Percentiles rank a stretch among this genome's conserved stretches.
phyloP scores from a whole-genome alignment of 2,113 vertebrate genomes.

The Cyanocitta stelleri region DNA sequence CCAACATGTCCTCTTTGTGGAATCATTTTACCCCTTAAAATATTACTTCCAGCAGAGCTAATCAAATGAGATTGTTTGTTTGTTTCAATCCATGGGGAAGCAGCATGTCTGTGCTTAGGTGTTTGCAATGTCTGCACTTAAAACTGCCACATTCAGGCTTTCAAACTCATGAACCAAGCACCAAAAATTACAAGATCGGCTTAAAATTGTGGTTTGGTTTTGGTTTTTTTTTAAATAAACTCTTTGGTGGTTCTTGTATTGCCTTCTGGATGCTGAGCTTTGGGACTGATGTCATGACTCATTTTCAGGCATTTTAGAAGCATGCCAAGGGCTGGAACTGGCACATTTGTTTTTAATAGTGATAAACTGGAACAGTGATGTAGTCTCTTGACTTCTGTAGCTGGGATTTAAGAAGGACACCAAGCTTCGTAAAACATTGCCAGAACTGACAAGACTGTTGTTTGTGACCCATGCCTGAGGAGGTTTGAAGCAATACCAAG shows the following conservation, averaged over 20 bases:
- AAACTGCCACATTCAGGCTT: not conserved
- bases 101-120: not conserved
- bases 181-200: not conserved
- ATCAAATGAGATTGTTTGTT: constrained; percentile 44
- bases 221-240: not conserved
- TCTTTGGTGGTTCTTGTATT: constrained; percentile 14
- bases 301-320: not conserved
- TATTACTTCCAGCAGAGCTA: constrained; percentile 53
- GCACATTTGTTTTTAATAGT: constrained; percentile 2
- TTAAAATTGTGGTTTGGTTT: not conserved
- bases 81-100: not conserved
- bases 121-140: constrained; percentile 8
- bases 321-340: not conserved
- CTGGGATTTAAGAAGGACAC: constrained; percentile 5
- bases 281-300: not conserved
- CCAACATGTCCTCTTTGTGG: constrained; percentile 43
- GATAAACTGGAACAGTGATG: not conserved
- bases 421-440: not conserved
- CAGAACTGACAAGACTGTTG: not conserved
- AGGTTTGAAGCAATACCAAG: not conserved
- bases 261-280: not conserved
- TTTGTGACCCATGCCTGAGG: not conserved
- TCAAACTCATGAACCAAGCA: not conserved
- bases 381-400: not conserved
- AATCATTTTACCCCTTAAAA: constrained; percentile 45